Conservation (phyloP, 2,113 vertebrate genomes). For the Eurystomus gularis region DNA sequence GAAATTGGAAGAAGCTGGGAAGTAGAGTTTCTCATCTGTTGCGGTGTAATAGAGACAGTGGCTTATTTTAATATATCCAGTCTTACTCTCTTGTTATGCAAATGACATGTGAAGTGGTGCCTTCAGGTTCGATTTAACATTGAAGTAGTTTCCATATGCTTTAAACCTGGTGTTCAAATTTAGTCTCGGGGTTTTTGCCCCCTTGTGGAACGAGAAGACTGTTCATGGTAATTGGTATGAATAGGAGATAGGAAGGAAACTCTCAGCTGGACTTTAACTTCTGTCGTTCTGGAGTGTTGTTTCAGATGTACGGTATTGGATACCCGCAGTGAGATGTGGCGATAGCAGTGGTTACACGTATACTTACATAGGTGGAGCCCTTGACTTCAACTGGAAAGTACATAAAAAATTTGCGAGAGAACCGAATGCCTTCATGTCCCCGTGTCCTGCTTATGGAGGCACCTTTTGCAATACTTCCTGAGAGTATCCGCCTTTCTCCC, state of each 20-base stretch:
- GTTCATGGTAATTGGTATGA: not conserved
- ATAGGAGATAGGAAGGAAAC: not conserved
- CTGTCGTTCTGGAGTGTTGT: not conserved
- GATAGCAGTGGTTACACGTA: not conserved
- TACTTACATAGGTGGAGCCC: slow-evolving; percentile 19
- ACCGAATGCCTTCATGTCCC: fast-evolving
- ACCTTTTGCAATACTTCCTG: not conserved
- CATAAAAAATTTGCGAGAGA: not conserved
- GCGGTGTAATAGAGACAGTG: not conserved
- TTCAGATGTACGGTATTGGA: not conserved
- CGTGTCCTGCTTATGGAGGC: not conserved
- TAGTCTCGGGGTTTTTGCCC: not conserved
- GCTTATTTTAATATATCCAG: not conserved
- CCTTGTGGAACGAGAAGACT: not conserved
- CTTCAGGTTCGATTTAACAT: not conserved
- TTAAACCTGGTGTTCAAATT: not conserved
- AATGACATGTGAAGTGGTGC: not conserved
- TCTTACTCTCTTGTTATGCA: not conserved
- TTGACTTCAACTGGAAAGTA: not conserved
- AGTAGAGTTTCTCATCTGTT: not conserved
- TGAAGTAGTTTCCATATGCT: not conserved
- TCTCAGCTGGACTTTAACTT: not conserved
- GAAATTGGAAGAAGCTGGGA: not conserved
- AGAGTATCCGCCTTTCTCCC: not conserved
- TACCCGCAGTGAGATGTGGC: not conserved